Evolutionary conservation across 2,888 invertebrate genomes (phyloP).

Genomic region (Salticus scenicus): DNA sequence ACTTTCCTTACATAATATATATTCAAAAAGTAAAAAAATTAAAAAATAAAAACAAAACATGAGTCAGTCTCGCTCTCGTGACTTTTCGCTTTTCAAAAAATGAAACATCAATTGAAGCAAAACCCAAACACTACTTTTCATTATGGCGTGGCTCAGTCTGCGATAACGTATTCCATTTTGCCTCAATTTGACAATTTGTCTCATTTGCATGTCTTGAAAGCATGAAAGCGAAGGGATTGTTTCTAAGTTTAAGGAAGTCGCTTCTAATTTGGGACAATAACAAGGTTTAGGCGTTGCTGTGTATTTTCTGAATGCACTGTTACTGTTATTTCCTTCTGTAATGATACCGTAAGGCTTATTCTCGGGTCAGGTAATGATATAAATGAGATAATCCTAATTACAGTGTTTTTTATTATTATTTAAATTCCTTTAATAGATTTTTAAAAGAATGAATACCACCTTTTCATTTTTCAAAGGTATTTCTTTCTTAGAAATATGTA

Average conservation of each 20-base stretch:
- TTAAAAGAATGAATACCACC: too few relatives aligned
- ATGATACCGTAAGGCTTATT: background rate
- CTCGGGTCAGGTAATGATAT: background rate
- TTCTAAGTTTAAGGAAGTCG: conserved; percentile 1
- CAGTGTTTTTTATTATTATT: background rate
- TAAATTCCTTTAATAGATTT: background rate
- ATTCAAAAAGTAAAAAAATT: too few relatives aligned
- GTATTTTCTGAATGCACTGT: background rate
- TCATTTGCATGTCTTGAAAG: conserved; percentile 2
- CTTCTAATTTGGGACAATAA: background rate
- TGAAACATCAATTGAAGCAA: background rate
- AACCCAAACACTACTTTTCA: background rate
- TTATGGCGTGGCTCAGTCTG: background rate
- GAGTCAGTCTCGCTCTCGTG: too few relatives aligned
- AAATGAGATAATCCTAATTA: conserved; percentile 13
- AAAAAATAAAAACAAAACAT: too few relatives aligned
- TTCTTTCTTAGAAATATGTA: too few relatives aligned
- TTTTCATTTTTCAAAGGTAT: too few relatives aligned
- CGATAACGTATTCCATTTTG: background rate
- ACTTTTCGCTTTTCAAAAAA: too few relatives aligned
- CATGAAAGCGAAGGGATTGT: background rate
- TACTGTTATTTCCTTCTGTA: background rate
- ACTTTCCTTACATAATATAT: too few relatives aligned
- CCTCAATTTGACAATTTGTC: background rate
- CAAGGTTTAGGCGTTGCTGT: conserved; percentile 13